Conservation (phyloP, 2,113 vertebrate species). For the Paralichthys olivaceus region DNA sequence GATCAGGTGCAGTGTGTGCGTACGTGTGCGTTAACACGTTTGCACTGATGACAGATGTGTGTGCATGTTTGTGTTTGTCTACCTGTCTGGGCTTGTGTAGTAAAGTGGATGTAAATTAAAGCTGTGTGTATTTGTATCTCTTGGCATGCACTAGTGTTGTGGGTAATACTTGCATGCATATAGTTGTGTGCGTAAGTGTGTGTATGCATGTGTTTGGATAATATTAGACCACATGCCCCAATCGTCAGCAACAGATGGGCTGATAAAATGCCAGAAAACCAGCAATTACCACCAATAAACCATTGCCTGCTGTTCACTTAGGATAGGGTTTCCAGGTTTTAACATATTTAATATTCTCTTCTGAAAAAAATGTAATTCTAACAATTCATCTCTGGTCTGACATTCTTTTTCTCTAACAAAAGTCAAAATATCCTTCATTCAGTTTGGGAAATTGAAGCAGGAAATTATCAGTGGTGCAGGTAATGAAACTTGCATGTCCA, state of each 20-base stretch:
- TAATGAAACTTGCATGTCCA: background rate
- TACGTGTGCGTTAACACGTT: constrained; percentile 8
- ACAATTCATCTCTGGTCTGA: background rate
- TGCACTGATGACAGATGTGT: constrained; percentile 15
- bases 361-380: background rate
- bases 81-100: constrained; percentile 35
- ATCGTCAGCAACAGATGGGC: constrained; percentile 69
- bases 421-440: background rate
- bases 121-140: constrained; percentile 30
- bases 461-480: background rate
- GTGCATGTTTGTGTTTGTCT: constrained; percentile 24
- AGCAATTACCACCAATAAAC: constrained; percentile 68
- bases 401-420: background rate
- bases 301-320: constrained; percentile 43
- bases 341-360: constrained; percentile 8
- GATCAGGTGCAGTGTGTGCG: constrained; percentile 7
- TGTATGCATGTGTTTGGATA: constrained; percentile 33
- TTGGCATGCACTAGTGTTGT: background rate
- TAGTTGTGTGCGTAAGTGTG: background rate
- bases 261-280: constrained; percentile 63
- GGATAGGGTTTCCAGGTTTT: constrained; percentile 41
- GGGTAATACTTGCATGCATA: constrained; percentile 7
- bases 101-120: constrained; percentile 5
- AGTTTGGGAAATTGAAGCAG: background rate
- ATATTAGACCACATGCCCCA: constrained; percentile 57